A percentile compares a stretch with the other conserved stretches of the same genome.
phyloP scores from a whole-genome alignment of 2,113 vertebrate genomes.

The Lathamus discolor region DNA sequence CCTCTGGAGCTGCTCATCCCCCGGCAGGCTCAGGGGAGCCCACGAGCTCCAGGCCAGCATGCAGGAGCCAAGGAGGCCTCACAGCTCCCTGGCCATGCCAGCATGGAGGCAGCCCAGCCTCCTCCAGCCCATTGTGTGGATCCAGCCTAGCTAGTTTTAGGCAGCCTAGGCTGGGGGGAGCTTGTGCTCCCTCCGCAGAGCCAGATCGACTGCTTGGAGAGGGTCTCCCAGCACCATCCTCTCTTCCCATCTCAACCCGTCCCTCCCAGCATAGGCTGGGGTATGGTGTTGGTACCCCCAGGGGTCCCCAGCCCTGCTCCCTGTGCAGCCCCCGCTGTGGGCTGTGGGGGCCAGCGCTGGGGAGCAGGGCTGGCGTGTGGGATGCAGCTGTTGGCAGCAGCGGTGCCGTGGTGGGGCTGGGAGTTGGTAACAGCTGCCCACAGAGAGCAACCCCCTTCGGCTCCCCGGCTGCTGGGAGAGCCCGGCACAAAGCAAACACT shows the following conservation, averaged over 20 bases:
- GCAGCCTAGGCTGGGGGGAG: background rate
- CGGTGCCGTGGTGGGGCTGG: background rate
- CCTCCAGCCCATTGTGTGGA: background rate
- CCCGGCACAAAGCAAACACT: background rate
- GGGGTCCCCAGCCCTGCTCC: background rate
- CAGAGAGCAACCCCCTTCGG: background rate
- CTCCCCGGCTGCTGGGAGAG: background rate
- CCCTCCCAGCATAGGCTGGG: background rate
- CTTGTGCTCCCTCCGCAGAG: background rate
- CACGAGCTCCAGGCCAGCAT: background rate
- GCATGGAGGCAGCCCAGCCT: background rate
- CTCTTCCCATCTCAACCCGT: background rate
- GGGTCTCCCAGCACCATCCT: background rate
- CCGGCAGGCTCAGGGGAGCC: background rate
- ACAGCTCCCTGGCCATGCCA: background rate
- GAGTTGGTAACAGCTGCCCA: slow-evolving; percentile 48
- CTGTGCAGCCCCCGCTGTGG: background rate
- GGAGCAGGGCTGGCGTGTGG: background rate
- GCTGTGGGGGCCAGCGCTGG: background rate
- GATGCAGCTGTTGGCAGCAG: slow-evolving; percentile 57
- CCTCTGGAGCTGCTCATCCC: accelerated
- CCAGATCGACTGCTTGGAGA: accelerated
- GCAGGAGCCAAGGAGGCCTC: accelerated
- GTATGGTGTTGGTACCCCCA: accelerated
- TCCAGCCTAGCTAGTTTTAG: background rate